Conservation (phyloP, 2,888 invertebrate genomes). For the Pegoplata infirma region DNA sequence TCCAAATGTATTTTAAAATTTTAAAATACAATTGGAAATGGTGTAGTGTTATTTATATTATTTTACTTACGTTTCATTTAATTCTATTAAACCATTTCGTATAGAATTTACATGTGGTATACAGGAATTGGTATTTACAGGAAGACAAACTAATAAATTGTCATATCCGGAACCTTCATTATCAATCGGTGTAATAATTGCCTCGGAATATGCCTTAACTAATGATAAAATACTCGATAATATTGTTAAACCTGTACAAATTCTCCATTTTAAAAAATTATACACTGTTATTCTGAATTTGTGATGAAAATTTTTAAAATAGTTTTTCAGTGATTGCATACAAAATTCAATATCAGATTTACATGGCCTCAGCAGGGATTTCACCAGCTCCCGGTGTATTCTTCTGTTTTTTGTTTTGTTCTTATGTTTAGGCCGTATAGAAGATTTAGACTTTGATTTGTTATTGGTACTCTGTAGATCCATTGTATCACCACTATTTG, state of each 20-base stretch:
- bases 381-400: not conserved
- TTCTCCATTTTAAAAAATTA: conserved; percentile 5
- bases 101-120: conserved; percentile 48
- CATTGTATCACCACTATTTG: conserved; percentile 5
- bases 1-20: too few relatives aligned
- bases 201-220: not conserved
- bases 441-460: conserved; percentile 13
- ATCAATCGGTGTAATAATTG: conserved; percentile 3
- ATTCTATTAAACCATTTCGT: conserved; percentile 44
- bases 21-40: too few relatives aligned
- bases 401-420: conserved; percentile 25
- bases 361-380: not conserved
- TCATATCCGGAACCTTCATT: not conserved
- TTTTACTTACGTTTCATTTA: conserved; percentile 51
- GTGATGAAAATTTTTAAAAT: not conserved
- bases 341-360: too few relatives aligned
- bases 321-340: not conserved
- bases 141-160: conserved; percentile 44
- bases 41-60: not conserved
- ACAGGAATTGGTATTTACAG: conserved; percentile 26
- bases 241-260: not conserved
- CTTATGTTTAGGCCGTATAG: not conserved
- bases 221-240: not conserved
- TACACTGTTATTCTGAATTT: not conserved
- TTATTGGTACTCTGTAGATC: not conserved